Evolutionary conservation across 2,113 vertebrate genomes (phyloP).

Genomic region (Corvus hawaiiensis): DNA sequence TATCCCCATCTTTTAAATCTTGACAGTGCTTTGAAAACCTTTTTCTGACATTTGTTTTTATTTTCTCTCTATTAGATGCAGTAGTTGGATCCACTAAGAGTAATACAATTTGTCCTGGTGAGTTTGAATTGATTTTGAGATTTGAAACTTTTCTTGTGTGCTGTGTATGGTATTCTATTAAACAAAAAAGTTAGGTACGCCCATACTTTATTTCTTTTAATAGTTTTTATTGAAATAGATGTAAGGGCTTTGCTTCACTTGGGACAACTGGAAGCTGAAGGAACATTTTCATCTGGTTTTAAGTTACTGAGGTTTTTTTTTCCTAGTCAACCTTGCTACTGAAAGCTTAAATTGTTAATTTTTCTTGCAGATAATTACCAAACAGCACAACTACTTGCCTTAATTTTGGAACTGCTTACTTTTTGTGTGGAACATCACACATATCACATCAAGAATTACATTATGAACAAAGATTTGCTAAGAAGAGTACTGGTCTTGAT

Average conservation of each 20-base stretch:
- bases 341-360: neutral
- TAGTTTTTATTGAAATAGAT: neutral
- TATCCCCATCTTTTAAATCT: neutral
- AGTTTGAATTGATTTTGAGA: conserved; percentile 10
- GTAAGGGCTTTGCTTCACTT: neutral
- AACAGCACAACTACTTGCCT: conserved; percentile 93
- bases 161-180: neutral
- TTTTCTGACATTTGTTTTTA: neutral
- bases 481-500: conserved; percentile 94
- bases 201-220: neutral
- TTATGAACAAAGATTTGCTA: conserved; percentile 98
- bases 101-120: conserved; percentile 92
- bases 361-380: conserved; percentile 91
- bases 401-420: conserved; percentile 94
- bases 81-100: conserved; percentile 83
- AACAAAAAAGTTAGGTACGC: neutral
- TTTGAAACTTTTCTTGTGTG: neutral
- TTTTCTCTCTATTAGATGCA: conserved; percentile 76
- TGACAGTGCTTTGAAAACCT: neutral
- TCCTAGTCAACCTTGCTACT: neutral
- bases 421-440: conserved; percentile 98
- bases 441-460: conserved; percentile 98
- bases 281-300: neutral
- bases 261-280: neutral
- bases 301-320: neutral